Base-by-base conservation (phyloP, 2,888 invertebrate genomes). In the Aporophyla nigra region DNA sequence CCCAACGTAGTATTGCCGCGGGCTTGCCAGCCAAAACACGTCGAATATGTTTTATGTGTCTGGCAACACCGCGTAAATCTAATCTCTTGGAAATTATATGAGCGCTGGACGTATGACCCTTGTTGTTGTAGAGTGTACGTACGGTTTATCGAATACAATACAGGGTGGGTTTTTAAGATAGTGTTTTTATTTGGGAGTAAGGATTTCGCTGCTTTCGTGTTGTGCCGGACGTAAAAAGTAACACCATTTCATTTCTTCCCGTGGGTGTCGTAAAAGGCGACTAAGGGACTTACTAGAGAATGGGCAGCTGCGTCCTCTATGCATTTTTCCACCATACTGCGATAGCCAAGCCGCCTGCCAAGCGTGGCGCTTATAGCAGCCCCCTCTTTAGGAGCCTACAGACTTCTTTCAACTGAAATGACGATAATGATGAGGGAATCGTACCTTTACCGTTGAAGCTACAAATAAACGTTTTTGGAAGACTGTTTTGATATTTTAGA, bases 31-130 rank as follows among this genome's bases (percentile, higher is more conserved):
- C 82, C 85, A 78, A 74, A 78, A 85, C 85, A 82, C 58, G 71
- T 74, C 86, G 86, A 85, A 82, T 74, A 72, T 83, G 85, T 82
- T 83, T 83, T 78, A 83, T 83, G 83, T 74, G 82, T 83, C 85
- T 83, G 83, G 86, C 77, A 74, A 71, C 54, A 83, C 75, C 46
- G 82, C 74, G 69, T 74, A 76, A 82, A 85, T 82, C 85, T 86
- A 85, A 87, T 83, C 77, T 86, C 75, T 66, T 58, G 76, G 71
- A 76, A 75, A 76, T 83, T 79, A 76, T 76, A 68, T 65, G 69
- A 33, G 54, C 40, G 33, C n/a, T 51, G 62, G 53, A 54, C 62
- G 27, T 82, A 73, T 65, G 54, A 62, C 43, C 49, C 12, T 19
- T 43, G 40, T 72, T 71, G n/a, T 58, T 27, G 27, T 27, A 56